Evolutionary conservation across 2,113 vertebrate genomes (phyloP).

Genomic region (Pangasianodon hypophthalmus): DNA sequence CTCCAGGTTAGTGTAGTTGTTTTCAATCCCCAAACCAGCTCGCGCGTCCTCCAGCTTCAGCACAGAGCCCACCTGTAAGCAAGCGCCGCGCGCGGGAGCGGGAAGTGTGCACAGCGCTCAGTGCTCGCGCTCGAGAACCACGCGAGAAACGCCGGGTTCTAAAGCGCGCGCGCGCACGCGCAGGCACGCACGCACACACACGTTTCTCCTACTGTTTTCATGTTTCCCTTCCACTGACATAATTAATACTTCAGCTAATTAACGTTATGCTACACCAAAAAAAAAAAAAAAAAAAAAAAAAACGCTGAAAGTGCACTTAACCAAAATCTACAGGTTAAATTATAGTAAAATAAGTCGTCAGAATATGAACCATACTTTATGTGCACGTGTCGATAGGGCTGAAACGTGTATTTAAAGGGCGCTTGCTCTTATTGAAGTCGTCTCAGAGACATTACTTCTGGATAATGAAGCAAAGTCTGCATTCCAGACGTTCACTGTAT

Average conservation of each 20-base stretch:
- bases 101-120: neutral
- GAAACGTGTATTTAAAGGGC: too few species aligned
- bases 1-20: neutral
- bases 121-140: neutral
- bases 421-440: too few species aligned
- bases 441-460: too few species aligned
- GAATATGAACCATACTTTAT: too few species aligned
- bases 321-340: too few species aligned
- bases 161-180: neutral
- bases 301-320: too few species aligned
- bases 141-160: neutral
- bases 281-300: too few species aligned
- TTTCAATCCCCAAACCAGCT: neutral
- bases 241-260: neutral
- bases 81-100: neutral
- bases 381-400: too few species aligned
- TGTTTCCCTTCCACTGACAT: neutral
- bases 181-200: neutral
- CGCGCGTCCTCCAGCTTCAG: neutral
- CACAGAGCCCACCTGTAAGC: constrained; percentile 18
- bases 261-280: too few species aligned
- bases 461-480: too few species aligned
- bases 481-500: too few species aligned
- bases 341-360: too few species aligned
- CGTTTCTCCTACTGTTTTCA: neutral